Evolutionary conservation across 2,888 invertebrate species (phyloP), one percentile per base, ranked within the genome.

Genomic region (Luffia ferchaultella): DNA sequence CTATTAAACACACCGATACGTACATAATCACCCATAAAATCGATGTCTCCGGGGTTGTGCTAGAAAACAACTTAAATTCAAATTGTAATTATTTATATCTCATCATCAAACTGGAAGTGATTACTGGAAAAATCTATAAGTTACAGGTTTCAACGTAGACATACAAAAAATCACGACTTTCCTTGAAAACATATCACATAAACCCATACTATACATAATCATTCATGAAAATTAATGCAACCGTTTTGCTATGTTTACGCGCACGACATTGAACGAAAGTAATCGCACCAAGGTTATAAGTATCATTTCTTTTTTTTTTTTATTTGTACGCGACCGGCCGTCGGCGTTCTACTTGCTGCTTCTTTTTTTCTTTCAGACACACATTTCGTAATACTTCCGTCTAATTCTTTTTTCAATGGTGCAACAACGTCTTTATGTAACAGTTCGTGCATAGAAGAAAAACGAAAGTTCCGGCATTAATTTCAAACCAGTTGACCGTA

Each of bases 221-320:
- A n/a, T n/a, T n/a, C n/a, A n/a, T n/a, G n/a, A n/a, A n/a, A n/a
- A n/a, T n/a, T n/a, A n/a, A n/a, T n/a, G n/a, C n/a, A n/a, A n/a
- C n/a, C 30, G 30, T 30, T 30, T 30, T 12, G 3, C 12, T 30
- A 12, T 7, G 30, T 30, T 12, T 30, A 3, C 30, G 30, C 30
- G 30, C 30, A 58, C 49, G 60, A 61, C 61, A 65, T 62, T 65
- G 60, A 63, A 62, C 56, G 57, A 56, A 58, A 53, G 50, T 53
- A 49, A 53, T 53, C 30, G 12, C 12, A 12, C 53, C 61, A 59
- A 61, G 55, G 60, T 61, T 62, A 58, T n/a, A 60, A 59, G 58
- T 54, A 57, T 56, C 55, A 50, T 56, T 57, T 62, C 58, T 58
- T 62, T 60, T 51, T 49, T 43, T 43, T 49, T 49, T 60, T 51